Conservation (phyloP, 2,797 vertebrate genomes). For the Poeciliopsis paucimaculata region DNA sequence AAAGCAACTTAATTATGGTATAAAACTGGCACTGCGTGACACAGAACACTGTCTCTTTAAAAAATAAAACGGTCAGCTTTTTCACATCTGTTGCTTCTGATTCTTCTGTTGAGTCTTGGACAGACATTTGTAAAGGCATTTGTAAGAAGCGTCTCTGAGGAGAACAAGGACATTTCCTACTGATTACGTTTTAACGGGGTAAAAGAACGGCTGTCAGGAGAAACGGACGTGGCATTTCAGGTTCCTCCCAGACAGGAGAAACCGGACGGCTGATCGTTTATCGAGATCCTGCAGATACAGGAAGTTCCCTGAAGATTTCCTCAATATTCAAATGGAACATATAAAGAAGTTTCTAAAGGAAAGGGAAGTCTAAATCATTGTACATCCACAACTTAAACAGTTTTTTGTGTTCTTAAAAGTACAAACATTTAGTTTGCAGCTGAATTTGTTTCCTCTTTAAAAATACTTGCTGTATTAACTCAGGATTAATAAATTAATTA, state of each 20-base stretch:
- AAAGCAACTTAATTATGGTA: neutral
- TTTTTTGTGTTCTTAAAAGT: too few species aligned
- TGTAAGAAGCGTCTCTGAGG: constrained; percentile 21
- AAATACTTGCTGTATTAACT: too few species aligned
- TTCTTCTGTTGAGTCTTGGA: constrained; percentile 10
- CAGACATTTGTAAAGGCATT: neutral
- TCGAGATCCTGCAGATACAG: neutral
- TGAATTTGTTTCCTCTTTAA: too few species aligned
- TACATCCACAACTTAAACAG: neutral
- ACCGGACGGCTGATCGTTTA: constrained; percentile 4
- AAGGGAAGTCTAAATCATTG: too few species aligned
- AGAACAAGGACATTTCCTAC: constrained; percentile 18
- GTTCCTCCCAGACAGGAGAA: constrained; percentile 2
- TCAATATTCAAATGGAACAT: neutral
- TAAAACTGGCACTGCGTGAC: too few species aligned
- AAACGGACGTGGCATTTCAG: neutral
- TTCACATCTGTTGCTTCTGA: constrained; percentile 34
- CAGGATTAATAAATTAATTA: too few species aligned
- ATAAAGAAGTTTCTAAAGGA: neutral
- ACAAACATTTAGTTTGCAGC: too few species aligned
- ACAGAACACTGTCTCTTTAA: too few species aligned
- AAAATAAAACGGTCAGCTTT: constrained; percentile 17
- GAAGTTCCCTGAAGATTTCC: neutral
- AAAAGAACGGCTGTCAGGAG: constrained; percentile 13
- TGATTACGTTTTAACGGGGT: constrained; percentile 27